Base-by-base conservation (phyloP, 2,888 invertebrate species). In the Rhingia campestris region DNA sequence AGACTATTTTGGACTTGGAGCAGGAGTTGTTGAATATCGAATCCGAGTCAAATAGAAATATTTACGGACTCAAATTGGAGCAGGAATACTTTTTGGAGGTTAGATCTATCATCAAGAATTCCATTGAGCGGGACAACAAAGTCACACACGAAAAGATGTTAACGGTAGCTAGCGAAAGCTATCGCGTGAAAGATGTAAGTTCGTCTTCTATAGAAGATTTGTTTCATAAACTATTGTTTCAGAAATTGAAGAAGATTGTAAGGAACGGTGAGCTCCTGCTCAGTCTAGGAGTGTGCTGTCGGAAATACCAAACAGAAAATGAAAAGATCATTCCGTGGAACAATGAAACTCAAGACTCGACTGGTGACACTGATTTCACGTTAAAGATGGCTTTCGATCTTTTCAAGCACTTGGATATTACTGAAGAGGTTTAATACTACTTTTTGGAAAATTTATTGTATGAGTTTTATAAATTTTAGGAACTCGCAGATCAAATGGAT, bases 281-380 rank as follows among this genome's bases (percentile, higher is more conserved):
- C 0, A 87, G 88, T 0, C 82, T 91, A 1, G 88, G 88, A 0
- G 88, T 88, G 12, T 90, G 87, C 30, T 91, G 91, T 22, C 82
- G 90, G 6, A 91, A 91, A 70, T 86, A 89, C 4, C 89, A 90
- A 81, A 91, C 91, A 0, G 88, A 91, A 81, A 87, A 89, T 3
- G 91, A 91, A 64, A 91, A 91, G 39, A 87, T 91, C 4, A 77
- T 88, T 4, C 74, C 89, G 0, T 88, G 88, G 61, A 87, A 87
- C 4, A 87, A 88, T 9, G 30, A 66, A 0, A 10, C 39, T 6
- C 39, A 66, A 4, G 53, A 35, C n/a, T n/a, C 37, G 1, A 45
- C 70, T 1, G 76, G 86, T 3, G 66, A 86, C 3, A 53, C 79
- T 3, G 84, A 87, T 10, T 61, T n/a, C 3, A 3, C 14, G 33